Evolutionary conservation across 2,113 vertebrate genomes (phyloP).

Genomic region (Amazona guildingii): DNA sequence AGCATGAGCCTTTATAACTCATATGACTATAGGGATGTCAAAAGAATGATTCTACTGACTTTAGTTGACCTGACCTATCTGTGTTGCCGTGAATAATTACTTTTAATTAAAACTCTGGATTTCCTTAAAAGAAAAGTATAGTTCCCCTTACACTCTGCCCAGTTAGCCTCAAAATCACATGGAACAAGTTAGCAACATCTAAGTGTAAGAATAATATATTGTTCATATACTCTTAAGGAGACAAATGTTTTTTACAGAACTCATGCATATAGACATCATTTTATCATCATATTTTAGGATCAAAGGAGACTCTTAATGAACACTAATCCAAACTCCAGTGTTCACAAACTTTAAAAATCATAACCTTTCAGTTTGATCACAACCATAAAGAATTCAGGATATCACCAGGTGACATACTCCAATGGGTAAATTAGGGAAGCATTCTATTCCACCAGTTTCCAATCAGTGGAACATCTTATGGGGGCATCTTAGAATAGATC

Average conservation of each 20-base stretch:
- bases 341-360: background rate
- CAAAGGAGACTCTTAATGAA: background rate
- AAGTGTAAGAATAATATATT: background rate
- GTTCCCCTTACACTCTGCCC: background rate
- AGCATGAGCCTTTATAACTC: accelerated
- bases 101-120: background rate
- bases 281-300: background rate
- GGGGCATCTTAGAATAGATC: background rate
- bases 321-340: background rate
- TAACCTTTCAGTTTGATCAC: background rate
- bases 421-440: background rate
- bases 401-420: background rate
- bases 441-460: background rate
- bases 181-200: background rate
- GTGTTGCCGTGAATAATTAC: background rate
- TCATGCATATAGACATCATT: background rate
- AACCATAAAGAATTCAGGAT: background rate
- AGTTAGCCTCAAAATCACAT: background rate
- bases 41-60: background rate
- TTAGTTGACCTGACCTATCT: background rate
- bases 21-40: background rate
- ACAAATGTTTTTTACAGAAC: background rate
- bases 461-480: background rate
- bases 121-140: background rate
- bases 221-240: background rate